These are phyloP conservation scores for Protobothrops flavoviridis DNA, from an alignment of 2,113 vertebrate species.

Conservation along the genomic window DNA sequence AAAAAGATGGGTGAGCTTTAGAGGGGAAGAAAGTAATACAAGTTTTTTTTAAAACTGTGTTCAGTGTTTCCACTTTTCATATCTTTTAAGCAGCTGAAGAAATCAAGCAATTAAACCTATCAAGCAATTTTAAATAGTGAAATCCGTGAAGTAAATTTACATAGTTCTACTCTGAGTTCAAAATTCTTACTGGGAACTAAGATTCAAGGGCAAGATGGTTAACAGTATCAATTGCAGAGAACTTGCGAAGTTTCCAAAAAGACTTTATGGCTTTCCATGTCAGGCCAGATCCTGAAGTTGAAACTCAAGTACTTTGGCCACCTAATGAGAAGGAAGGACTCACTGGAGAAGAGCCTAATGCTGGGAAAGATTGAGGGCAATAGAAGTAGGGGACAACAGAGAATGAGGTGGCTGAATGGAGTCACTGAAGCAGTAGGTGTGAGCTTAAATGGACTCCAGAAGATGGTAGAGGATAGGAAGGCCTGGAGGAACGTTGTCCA, in stretches of 20 bases:
- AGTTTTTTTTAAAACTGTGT: background rate
- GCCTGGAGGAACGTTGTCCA: no score
- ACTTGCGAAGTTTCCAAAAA: background rate
- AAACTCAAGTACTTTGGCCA: no score
- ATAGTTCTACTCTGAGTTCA: background rate
- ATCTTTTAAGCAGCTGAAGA: background rate
- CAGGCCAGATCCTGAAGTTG: no score
- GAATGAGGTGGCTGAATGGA: no score
- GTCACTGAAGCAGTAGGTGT: no score
- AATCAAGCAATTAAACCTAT: background rate
- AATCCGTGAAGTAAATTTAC: background rate
- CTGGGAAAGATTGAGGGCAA: no score
- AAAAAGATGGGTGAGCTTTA: background rate
- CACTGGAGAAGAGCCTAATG: no score
- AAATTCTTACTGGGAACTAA: background rate
- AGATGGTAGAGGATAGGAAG: no score
- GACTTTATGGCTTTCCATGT: background rate
- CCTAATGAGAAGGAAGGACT: no score
- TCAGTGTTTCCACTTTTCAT: background rate
- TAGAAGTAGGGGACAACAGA: no score
- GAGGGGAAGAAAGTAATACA: background rate
- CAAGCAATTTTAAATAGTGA: background rate
- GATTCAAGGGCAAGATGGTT: background rate
- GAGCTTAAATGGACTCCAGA: no score
- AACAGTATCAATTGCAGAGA: background rate